Evolutionary conservation across 1,140 invertebrate genomes (phyloP).

Genomic region (Ericerus pela): DNA sequence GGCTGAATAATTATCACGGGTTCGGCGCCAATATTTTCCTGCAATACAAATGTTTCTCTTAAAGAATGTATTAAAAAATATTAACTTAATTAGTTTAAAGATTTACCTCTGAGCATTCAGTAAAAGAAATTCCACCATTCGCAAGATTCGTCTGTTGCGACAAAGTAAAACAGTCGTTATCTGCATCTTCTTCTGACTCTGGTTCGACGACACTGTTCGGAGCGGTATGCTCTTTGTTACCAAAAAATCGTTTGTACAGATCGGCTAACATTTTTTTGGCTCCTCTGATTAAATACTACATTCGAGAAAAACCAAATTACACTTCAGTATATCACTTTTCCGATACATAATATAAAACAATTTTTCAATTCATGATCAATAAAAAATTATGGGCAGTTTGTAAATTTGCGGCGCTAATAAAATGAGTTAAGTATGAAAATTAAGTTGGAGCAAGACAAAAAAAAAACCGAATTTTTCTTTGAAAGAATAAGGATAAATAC

Average conservation of each 20-base stretch:
- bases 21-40: constrained; percentile 18
- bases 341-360: constrained; percentile 15
- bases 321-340: constrained; percentile 19
- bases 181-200: constrained; percentile 27
- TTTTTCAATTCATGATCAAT: not conserved
- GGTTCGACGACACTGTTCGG: constrained; percentile 19
- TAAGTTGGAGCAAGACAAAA: too few species aligned
- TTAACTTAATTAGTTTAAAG: too few species aligned
- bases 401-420: too few species aligned
- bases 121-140: constrained; percentile 21
- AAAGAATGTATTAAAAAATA: too few species aligned
- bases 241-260: constrained; percentile 28
- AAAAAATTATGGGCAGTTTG: not conserved
- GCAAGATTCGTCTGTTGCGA: constrained; percentile 27
- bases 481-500: too few species aligned
- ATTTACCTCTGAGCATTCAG: constrained; percentile 15
- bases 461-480: too few species aligned
- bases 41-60: constrained; percentile 3
- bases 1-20: constrained; percentile 59
- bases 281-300: constrained; percentile 48
- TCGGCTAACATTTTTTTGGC: constrained; percentile 36
- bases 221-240: constrained; percentile 15
- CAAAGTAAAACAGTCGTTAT: constrained; percentile 26
- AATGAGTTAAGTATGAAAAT: too few species aligned
- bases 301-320: constrained; percentile 18